phyloP scores from a whole-genome alignment of 2,888 invertebrate genomes.

The Caenorhabditis doughertyi region DNA sequence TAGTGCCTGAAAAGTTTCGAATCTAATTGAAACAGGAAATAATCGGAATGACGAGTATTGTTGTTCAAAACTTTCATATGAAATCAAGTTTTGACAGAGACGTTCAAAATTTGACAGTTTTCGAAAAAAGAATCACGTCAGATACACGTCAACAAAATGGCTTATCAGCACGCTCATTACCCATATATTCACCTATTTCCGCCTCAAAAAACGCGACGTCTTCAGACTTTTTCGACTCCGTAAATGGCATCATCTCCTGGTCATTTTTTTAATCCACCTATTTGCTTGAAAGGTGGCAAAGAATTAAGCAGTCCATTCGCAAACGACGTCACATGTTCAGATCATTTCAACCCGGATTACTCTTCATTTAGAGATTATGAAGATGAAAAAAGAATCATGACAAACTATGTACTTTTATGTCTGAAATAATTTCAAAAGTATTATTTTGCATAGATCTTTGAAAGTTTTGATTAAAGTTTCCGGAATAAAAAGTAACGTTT shows the following conservation, averaged over 20 bases:
- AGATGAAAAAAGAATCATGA: neutral
- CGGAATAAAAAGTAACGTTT: too few species aligned
- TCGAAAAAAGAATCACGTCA: conserved; percentile 41
- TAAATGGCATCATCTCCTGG: conserved; percentile 54
- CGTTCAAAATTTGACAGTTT: conserved; percentile 17
- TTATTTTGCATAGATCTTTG: too few species aligned
- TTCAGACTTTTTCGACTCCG: conserved; percentile 39
- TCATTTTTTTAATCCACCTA: conserved; percentile 53
- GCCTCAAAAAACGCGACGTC: conserved; percentile 50
- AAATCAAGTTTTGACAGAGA: neutral
- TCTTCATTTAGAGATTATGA: neutral
- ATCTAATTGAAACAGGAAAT: neutral
- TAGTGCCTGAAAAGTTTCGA: neutral
- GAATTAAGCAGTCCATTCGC: conserved; percentile 8
- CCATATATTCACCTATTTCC: conserved; percentile 55
- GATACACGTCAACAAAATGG: conserved; percentile 43
- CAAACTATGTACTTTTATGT: neutral
- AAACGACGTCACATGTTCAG: conserved; percentile 27
- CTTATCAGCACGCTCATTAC: conserved; percentile 59
- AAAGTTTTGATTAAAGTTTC: too few species aligned
- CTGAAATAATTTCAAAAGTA: too few species aligned
- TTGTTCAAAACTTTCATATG: neutral
- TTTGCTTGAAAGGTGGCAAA: conserved; percentile 33
- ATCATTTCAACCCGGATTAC: conserved; percentile 14
- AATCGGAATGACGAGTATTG: neutral